phyloP scores from a whole-genome alignment of 2,113 vertebrate genomes.

The Myrmecophaga tridactyla region DNA sequence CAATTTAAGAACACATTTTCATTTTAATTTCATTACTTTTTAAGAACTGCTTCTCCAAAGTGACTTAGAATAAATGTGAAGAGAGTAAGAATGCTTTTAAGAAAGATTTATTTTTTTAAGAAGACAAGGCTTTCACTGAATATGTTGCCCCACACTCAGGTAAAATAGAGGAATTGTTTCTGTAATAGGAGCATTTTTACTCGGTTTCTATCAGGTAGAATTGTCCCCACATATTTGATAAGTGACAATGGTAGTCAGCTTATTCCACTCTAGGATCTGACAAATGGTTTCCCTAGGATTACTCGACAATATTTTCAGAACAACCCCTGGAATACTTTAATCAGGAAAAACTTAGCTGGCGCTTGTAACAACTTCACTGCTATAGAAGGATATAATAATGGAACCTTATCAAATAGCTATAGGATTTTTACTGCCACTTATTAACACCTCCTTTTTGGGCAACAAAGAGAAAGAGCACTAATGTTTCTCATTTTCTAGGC shows the following conservation, averaged over 20 bases:
- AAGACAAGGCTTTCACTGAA: background rate
- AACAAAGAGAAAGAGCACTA: background rate
- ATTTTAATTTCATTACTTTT: background rate
- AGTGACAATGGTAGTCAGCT: background rate
- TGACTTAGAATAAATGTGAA: background rate
- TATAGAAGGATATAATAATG: background rate
- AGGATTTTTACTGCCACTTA: background rate
- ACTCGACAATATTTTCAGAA: background rate
- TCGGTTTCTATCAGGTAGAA: background rate
- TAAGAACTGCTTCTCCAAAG: background rate
- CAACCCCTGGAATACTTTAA: background rate
- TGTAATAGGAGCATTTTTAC: accelerated
- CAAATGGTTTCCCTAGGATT: background rate
- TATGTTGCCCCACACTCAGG: background rate
- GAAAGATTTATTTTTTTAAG: background rate
- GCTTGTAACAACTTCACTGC: background rate
- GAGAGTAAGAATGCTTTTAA: background rate
- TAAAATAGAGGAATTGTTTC: background rate
- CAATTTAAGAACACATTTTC: background rate
- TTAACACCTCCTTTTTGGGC: background rate
- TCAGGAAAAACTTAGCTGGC: background rate
- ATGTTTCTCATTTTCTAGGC: background rate
- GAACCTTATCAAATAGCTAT: background rate
- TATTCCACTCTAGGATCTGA: background rate
- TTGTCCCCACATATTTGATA: background rate